Evolutionary conservation across 1,140 invertebrate genomes (phyloP).

Genomic region (Lucilia sericata): DNA sequence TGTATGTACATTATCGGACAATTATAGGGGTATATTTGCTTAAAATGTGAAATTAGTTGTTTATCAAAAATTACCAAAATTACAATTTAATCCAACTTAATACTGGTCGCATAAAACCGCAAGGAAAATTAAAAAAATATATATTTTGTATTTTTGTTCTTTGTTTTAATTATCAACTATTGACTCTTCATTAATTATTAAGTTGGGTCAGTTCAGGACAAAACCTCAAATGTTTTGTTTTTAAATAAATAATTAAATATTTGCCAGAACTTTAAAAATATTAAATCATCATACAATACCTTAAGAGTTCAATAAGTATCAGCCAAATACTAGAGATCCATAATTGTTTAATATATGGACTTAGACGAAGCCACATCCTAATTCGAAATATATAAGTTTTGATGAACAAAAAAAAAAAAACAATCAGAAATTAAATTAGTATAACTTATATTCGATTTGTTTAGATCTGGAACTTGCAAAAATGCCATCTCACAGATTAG

Average conservation of each 20-base stretch:
- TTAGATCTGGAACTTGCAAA: no score
- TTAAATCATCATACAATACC: neutral
- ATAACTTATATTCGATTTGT: no score
- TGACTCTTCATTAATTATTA: neutral
- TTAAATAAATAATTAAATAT: neutral
- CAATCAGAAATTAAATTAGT: no score
- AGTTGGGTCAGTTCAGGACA: neutral
- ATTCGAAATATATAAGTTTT: no score
- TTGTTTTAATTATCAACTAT: neutral
- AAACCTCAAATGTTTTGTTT: neutral
- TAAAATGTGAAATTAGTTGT: neutral
- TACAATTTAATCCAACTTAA: conserved; percentile 14
- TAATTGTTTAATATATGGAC: no score
- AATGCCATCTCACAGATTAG: no score
- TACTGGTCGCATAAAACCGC: conserved; percentile 18
- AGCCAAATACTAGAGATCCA: no score
- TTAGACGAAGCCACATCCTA: no score
- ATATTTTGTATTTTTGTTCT: neutral
- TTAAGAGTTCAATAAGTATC: no score
- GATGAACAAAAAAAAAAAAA: no score
- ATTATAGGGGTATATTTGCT: conserved; percentile 14
- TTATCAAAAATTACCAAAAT: conserved; percentile 24
- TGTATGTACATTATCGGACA: neutral
- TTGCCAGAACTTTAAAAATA: neutral
- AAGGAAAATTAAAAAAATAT: neutral